phyloP scores from a whole-genome alignment of 2,797 vertebrate species.

The Tachyglossus aculeatus region DNA sequence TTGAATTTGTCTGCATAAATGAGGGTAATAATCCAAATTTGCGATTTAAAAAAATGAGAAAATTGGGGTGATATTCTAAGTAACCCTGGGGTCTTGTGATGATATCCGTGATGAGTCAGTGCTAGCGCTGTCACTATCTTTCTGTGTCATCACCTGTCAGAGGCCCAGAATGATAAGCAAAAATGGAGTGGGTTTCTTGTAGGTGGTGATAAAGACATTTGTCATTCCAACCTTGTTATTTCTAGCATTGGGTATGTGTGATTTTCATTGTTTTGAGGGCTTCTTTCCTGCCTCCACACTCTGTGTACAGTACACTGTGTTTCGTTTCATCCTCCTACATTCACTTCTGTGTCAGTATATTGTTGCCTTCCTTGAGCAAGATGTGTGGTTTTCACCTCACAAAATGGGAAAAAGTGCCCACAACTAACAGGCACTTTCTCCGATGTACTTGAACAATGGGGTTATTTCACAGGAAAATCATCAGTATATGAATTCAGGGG shows the following conservation, averaged over 20 bases:
- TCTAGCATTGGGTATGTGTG: neutral
- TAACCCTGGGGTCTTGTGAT: neutral
- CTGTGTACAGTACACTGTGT: neutral
- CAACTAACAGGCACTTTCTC: neutral
- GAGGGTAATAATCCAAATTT: neutral
- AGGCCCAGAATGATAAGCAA: neutral
- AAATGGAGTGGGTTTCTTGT: neutral
- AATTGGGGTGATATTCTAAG: neutral
- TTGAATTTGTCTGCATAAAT: neutral
- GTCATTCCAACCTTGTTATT: neutral
- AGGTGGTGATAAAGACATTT: rapidly evolving
- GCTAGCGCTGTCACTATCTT: neutral
- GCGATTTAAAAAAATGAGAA: neutral
- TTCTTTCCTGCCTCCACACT: neutral
- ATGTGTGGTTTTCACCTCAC: neutral
- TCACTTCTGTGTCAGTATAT: neutral
- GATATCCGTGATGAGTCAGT: neutral
- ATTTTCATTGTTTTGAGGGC: neutral
- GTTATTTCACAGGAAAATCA: slow-evolving; percentile 16
- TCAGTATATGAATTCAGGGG: slow-evolving; percentile 24
- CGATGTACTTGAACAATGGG: slow-evolving; percentile 26
- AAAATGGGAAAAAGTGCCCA: neutral
- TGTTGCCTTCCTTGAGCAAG: neutral
- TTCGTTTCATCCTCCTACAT: neutral
- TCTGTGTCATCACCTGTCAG: neutral